These are phyloP conservation scores for Apodemus speciosus DNA, from an alignment of 2,113 vertebrate species.

Conservation along the genomic window DNA sequence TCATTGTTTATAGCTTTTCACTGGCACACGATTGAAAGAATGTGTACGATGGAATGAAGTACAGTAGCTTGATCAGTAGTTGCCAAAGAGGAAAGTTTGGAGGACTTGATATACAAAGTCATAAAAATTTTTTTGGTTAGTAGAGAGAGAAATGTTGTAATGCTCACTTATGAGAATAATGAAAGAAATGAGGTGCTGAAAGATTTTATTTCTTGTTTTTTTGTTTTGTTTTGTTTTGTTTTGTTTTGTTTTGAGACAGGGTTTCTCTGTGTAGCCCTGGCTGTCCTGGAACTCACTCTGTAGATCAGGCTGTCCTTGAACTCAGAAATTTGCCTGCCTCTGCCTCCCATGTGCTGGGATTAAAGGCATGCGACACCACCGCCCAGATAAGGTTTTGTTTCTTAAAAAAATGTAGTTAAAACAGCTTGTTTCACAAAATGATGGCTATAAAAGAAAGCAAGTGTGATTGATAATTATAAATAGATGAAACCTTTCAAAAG, in stretches of 20 bases:
- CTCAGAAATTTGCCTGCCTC: no score
- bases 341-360: no score
- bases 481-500: not conserved
- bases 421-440: not conserved
- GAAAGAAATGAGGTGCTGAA: not conserved
- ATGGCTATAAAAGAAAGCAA: not conserved
- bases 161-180: not conserved
- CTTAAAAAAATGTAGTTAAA: not conserved
- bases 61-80: not conserved
- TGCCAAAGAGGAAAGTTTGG: not conserved
- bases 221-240: no score
- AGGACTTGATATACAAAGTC: not conserved
- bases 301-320: no score
- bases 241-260: no score
- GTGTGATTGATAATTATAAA: not conserved
- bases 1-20: not conserved
- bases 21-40: not conserved
- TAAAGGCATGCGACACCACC: no score
- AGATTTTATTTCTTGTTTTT: not conserved
- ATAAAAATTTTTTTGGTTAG: not conserved
- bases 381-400: no score
- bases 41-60: not conserved
- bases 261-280: no score
- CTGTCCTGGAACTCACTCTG: no score
- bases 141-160: not conserved